phyloP scores from a whole-genome alignment of 1,140 invertebrate genomes.

The Platyscapa corneri region DNA sequence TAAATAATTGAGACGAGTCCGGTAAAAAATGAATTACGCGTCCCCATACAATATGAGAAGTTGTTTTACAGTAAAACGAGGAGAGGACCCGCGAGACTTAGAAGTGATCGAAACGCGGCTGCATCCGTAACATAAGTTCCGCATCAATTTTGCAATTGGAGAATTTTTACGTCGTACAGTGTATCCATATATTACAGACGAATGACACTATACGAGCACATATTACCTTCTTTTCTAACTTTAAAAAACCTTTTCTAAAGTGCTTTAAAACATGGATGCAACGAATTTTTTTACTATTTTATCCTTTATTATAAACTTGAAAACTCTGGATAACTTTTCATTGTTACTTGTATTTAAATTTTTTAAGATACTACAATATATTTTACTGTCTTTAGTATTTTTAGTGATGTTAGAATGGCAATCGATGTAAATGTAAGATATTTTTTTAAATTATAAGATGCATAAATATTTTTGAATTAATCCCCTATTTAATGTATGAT shows the following conservation, averaged over 20 bases:
- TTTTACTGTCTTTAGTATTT: no score
- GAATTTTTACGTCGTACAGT: slow-evolving; percentile 54
- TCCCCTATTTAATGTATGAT: no score
- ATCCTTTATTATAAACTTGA: no score
- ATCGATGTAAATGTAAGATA: no score
- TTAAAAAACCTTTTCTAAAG: not conserved
- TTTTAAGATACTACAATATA: no score
- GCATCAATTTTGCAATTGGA: slow-evolving; percentile 76
- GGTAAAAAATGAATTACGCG: slow-evolving; percentile 76
- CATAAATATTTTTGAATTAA: no score
- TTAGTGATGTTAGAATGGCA: no score
- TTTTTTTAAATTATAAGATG: no score
- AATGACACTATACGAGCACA: slow-evolving; percentile 50
- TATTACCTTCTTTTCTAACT: not conserved
- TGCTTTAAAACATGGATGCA: not conserved
- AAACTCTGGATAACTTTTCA: no score
- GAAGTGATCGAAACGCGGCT: slow-evolving; percentile 25
- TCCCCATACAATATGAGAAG: slow-evolving; percentile 74
- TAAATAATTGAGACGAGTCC: slow-evolving; percentile 76
- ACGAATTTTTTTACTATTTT: not conserved
- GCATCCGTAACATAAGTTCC: slow-evolving; percentile 69
- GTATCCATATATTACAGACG: slow-evolving; percentile 71
- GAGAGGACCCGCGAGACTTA: slow-evolving; percentile 69
- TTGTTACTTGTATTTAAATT: no score
- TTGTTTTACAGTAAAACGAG: slow-evolving; percentile 71